Conservation (phyloP, 2,797 vertebrate species). For the Lutjanus campechanus region DNA sequence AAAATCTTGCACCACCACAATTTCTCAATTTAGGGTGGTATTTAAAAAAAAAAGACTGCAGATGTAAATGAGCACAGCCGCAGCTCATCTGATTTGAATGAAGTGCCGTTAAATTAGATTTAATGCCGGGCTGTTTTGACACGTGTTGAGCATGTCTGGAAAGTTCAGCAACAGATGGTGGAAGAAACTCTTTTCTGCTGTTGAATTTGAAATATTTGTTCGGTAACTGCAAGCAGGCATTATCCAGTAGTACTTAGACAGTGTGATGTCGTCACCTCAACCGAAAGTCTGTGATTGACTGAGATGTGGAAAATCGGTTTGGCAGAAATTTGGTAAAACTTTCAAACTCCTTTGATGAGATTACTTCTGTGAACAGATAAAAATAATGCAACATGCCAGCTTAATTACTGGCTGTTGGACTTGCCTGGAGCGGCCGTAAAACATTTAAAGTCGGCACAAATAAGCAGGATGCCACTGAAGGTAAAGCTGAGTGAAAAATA, state of each 20-base stretch:
- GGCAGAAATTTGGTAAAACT: no score
- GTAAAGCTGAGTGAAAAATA: not conserved
- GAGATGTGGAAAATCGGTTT: no score
- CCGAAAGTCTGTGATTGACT: no score
- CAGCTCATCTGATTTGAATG: not conserved
- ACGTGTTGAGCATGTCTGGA: not conserved
- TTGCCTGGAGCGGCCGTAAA: not conserved
- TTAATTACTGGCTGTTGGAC: no score
- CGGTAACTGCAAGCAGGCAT: no score
- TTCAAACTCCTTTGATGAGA: no score
- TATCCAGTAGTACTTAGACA: not conserved
- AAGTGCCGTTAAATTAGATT: not conserved
- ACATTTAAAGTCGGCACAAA: not conserved
- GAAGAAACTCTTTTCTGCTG: not conserved
- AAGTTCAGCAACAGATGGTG: not conserved
- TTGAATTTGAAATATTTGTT: not conserved
- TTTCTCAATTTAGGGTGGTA: not conserved
- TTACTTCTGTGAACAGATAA: no score
- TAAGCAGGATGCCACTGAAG: not conserved
- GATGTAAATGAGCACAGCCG: not conserved
- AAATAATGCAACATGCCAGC: no score
- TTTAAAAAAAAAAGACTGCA: not conserved
- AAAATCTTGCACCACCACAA: not conserved
- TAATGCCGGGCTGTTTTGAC: not conserved
- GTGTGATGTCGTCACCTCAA: not conserved